phyloP scores from a whole-genome alignment of 2,113 vertebrate genomes.

The Notechis scutatus region DNA sequence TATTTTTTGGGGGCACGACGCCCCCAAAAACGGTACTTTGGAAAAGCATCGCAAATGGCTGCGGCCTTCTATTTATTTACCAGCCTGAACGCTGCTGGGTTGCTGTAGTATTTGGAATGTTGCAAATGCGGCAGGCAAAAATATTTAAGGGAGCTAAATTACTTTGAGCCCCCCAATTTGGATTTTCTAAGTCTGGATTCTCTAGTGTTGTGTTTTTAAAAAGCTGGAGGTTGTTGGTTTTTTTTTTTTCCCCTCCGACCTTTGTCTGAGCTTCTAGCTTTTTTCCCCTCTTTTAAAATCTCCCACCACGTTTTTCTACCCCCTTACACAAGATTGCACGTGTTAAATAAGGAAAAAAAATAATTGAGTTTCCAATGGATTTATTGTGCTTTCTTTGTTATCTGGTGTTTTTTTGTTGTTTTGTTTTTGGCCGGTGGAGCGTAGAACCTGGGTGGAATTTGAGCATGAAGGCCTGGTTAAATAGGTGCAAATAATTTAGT shows the following conservation, averaged over 20 bases:
- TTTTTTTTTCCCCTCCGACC: fast-evolving
- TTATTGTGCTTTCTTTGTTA: neutral
- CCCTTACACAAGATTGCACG: neutral
- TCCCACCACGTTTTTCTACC: neutral
- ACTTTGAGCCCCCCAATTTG: neutral
- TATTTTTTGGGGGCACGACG: no score
- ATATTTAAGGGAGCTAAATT: neutral
- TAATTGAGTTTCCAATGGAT: neutral
- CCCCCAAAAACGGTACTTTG: neutral
- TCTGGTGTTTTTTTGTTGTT: neutral
- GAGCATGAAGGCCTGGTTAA: neutral
- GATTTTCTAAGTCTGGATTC: neutral
- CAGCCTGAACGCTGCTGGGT: neutral
- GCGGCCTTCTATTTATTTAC: no score
- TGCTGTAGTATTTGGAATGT: neutral
- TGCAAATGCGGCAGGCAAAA: neutral
- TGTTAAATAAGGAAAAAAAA: neutral
- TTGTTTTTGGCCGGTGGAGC: neutral
- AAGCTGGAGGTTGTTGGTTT: neutral
- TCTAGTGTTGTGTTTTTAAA: neutral
- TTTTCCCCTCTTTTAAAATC: neutral
- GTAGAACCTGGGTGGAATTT: neutral
- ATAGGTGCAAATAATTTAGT: neutral
- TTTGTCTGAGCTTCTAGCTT: neutral
- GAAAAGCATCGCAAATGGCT: no score